Evolutionary conservation across 2,888 invertebrate genomes (phyloP).

Genomic region (Phalangium opilio): DNA sequence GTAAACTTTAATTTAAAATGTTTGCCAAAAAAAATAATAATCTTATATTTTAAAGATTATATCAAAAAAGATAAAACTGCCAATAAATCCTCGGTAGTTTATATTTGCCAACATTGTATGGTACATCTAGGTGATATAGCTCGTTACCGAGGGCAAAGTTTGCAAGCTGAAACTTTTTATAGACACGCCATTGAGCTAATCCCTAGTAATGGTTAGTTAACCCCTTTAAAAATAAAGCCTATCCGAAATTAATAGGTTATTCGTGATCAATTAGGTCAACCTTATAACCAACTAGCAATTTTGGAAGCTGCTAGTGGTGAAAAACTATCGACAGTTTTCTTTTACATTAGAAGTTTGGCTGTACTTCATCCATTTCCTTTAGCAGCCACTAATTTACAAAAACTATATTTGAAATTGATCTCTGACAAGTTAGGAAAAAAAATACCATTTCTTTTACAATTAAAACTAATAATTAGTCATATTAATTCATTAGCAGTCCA

Average conservation of each 20-base stretch:
- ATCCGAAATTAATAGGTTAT: too few relatives aligned
- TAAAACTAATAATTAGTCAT: too few relatives aligned
- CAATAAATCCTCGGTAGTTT: conserved; percentile 34
- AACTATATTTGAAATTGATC: conserved; percentile 42
- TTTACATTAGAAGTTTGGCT: conserved; percentile 65
- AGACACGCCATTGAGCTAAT: conserved; percentile 33
- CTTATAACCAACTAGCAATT: conserved; percentile 71
- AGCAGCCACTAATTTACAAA: conserved; percentile 59
- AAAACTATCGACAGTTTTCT: conserved; percentile 65
- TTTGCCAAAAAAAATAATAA: conserved; percentile 11
- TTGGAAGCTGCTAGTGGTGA: conserved; percentile 65
- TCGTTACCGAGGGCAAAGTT: conserved; percentile 61
- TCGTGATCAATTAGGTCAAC: too few relatives aligned
- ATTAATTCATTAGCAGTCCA: too few relatives aligned
- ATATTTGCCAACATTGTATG: conserved; percentile 74
- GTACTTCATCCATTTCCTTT: conserved; percentile 74
- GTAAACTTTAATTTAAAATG: conserved; percentile 15
- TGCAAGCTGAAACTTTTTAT: conserved; percentile 70
- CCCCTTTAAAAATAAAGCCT: too few relatives aligned
- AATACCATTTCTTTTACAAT: too few relatives aligned
- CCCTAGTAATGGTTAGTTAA: conserved; percentile 32
- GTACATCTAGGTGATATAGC: conserved; percentile 77
- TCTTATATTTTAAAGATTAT: conserved; percentile 8
- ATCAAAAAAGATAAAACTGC: conserved; percentile 13
- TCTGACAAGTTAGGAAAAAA: conserved; percentile 30